These are phyloP conservation scores for Sitta europaea DNA, from an alignment of 2,113 vertebrate species.

Conservation along the genomic window DNA sequence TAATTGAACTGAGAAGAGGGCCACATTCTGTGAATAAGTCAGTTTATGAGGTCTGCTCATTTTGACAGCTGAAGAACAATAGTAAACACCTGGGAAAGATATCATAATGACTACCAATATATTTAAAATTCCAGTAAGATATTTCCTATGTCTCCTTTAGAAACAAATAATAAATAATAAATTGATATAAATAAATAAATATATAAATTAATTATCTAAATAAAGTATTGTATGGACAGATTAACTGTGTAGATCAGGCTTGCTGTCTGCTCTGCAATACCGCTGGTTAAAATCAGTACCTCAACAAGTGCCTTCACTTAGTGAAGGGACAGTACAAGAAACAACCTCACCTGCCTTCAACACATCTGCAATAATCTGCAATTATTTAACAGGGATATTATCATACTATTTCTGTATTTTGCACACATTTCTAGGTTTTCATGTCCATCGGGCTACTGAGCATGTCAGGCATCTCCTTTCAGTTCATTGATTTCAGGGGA, in stretches of 20 bases:
- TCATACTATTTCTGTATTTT: background rate
- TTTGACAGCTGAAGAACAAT: background rate
- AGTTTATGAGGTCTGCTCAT: background rate
- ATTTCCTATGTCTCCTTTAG: background rate
- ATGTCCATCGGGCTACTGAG: background rate
- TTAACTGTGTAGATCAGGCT: background rate
- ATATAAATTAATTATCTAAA: background rate
- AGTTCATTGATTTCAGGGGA: background rate
- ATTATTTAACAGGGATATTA: background rate
- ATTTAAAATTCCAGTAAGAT: background rate
- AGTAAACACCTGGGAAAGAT: background rate
- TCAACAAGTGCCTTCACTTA: background rate
- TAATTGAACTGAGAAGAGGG: background rate
- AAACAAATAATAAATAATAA: background rate
- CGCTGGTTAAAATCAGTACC: background rate
- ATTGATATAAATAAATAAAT: background rate
- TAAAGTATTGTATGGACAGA: background rate
- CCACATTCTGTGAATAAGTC: background rate
- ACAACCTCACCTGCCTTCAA: background rate
- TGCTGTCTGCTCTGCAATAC: background rate
- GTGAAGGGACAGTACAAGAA: background rate
- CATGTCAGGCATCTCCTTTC: background rate
- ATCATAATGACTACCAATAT: background rate
- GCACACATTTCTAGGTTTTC: background rate
- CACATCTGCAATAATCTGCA: background rate